Evolutionary conservation across 2,113 vertebrate genomes (phyloP).

Genomic region (Rhinolophus ferrumequinum): DNA sequence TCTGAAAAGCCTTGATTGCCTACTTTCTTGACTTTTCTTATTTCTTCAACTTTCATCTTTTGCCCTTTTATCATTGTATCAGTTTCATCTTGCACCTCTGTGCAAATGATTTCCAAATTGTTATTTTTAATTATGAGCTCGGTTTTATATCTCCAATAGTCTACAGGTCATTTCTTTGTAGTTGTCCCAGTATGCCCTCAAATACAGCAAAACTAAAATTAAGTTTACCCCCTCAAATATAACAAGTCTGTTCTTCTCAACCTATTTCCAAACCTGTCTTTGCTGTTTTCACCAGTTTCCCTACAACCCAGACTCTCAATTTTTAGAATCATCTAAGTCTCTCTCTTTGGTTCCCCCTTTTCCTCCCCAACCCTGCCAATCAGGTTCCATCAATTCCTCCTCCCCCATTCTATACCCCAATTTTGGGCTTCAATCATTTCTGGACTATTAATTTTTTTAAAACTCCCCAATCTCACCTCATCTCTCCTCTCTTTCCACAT

Average conservation of each 20-base stretch:
- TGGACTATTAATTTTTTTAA: neutral
- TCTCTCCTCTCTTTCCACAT: neutral
- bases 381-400: conserved; percentile 39
- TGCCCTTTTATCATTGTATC: neutral
- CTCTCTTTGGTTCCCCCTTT: conserved; percentile 1
- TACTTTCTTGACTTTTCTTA: neutral
- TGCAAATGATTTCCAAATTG: conserved; percentile 37
- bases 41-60: conserved; percentile 44
- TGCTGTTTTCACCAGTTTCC: conserved; percentile 26
- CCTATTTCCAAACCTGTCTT: conserved; percentile 41
- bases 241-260: conserved; percentile 33
- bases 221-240: conserved; percentile 35
- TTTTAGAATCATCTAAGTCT: conserved; percentile 29
- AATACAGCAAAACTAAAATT: conserved; percentile 29
- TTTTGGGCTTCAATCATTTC: conserved; percentile 15
- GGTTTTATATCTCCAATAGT: conserved; percentile 4
- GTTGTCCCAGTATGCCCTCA: neutral
- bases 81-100: conserved; percentile 44
- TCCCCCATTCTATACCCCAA: neutral
- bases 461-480: neutral
- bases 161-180: conserved; percentile 7
- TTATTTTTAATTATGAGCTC: conserved; percentile 37
- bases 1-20: neutral
- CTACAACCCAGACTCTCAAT: neutral
- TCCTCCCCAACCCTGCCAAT: neutral